Evolutionary conservation across 2,797 vertebrate genomes (phyloP), one percentile per base, ranked within the genome.

Genomic region (Caiman crocodilus): DNA sequence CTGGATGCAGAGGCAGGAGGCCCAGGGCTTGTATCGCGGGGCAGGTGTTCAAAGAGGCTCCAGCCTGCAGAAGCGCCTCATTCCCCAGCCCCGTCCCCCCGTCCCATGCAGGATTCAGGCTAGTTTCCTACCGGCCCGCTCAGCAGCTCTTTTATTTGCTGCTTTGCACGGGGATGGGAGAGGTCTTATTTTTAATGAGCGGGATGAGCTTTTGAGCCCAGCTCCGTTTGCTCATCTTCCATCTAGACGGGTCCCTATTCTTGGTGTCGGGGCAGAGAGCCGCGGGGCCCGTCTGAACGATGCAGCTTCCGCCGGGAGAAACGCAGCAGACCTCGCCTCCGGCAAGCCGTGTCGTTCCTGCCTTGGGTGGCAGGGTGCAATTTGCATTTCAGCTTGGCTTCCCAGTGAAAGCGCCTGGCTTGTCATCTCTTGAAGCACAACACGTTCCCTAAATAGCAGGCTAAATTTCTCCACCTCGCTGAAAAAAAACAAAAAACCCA

Each of bases 391-490:
- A 87, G 90, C 79, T 95, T 93, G 96, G 94, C 95, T 96, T 84
- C 85, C 85, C 13, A 93, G 93, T 14, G 95, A 82, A 81, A 7
- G 42, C 88, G 95, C 94, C 95, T 95, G 96, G 95, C 96, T 96
- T 87, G 92, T 95, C 96, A 91, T 73, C 87, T 95, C 94, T 76
- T 77, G 57, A 94, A 93, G 89, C 94, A 93, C 94, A 93, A 94
- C 94, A 95, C 2, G 55, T 89, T 94, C 95, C 89, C 81, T 96
- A 94, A 96, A 96, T 95, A 96, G 96, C 96, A 96, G 95, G 93
- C 95, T 96, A 83, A 63, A 93, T 94, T 96, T 95, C 95, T 78
- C 93, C 95, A 96, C 96, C 95, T 96, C 93, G 93, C 85, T 93
- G n/a, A 83, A 32, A 78, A 92, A 94, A 94, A 93, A 88, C 50